Base-by-base conservation (phyloP, 2,888 invertebrate species). In the Kryphioiulus occultus region DNA sequence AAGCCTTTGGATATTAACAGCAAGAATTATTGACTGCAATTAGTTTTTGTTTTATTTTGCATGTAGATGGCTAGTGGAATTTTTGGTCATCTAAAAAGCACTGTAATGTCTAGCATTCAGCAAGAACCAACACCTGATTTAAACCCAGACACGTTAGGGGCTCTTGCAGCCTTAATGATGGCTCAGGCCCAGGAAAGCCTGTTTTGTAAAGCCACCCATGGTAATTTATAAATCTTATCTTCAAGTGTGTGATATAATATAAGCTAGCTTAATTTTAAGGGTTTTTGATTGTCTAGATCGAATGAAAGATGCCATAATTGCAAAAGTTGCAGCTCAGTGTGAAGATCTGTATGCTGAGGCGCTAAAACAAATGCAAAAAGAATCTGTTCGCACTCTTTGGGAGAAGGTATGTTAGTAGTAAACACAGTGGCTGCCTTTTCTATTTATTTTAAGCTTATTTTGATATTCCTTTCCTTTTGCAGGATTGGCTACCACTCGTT, bases 121-220 rank as follows among this genome's bases (percentile, higher is more conserved):
- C 96, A 97, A 92, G 99, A 99, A 91, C 97, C 98, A 39, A 99
- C 99, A 3, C 97, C 97, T 9, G 99, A 99, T 93, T 94, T 99
- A 90, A 95, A 95, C 92, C 97, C 98, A 5, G 99, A 99, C 91
- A 96, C 98, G 32, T 94, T 99, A 87, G 94, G 94, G 88, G 97
- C 98, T 53, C 93, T 99, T 35, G 94, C 96, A 87, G 94, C 95
- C 85, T 90, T 99, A 86, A 98, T 99, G 98, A 93, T 99, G 85
- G 99, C 99, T 22, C 99, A 99, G 93, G 99, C 98, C 12, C 99
- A 99, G 93, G 99, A 99, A 93, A 96, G 98, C 89, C 97, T 99
- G 92, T 97, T 97, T 85, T 95, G 96, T 91, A 99, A 99, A 93
- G 98, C 99, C 82, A 91, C 92, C 30, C 91, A 91, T 89, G 93